phyloP scores from a whole-genome alignment of 2,888 invertebrate genomes.

The Lepidocyrtinus sp. region DNA sequence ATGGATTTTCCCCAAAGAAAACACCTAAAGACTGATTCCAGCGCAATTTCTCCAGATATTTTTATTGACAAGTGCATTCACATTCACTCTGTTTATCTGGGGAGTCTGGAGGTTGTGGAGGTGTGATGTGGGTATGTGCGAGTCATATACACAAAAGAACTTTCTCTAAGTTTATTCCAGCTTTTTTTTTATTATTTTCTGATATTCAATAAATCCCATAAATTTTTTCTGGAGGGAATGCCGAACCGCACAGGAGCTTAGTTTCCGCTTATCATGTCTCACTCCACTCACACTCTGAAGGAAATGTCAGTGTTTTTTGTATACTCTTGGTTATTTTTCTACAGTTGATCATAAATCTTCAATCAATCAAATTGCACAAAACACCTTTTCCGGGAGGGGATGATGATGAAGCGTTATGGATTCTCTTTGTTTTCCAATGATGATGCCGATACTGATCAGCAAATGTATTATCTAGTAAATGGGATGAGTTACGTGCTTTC shows the following conservation, averaged over 20 bases:
- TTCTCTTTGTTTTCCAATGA: neutral
- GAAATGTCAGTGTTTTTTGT: constrained; percentile 33
- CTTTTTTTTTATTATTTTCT: neutral
- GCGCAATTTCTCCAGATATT: too few relatives aligned
- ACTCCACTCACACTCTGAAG: too few relatives aligned
- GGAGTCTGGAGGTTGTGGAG: neutral
- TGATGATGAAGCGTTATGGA: neutral
- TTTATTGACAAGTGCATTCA: neutral
- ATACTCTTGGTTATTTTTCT: constrained; percentile 20
- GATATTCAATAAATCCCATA: constrained; percentile 57
- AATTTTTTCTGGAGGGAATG: constrained; percentile 48
- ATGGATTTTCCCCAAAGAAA: constrained; percentile 52
- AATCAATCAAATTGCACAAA: constrained; percentile 63
- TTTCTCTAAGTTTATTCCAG: neutral
- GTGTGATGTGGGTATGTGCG: neutral
- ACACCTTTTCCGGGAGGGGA: constrained; percentile 17
- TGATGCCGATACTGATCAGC: neutral
- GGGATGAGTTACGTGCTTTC: neutral
- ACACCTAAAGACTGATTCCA: too few relatives aligned
- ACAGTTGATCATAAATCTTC: constrained; percentile 62
- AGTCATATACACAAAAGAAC: neutral
- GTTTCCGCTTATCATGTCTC: constrained; percentile 44
- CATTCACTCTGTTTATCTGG: constrained; percentile 1
- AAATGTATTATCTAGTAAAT: neutral
- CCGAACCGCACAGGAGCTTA: too few relatives aligned